These are phyloP conservation scores for Plebejus melissa DNA, from an alignment of 2,888 invertebrate species.

Conservation along the genomic window DNA sequence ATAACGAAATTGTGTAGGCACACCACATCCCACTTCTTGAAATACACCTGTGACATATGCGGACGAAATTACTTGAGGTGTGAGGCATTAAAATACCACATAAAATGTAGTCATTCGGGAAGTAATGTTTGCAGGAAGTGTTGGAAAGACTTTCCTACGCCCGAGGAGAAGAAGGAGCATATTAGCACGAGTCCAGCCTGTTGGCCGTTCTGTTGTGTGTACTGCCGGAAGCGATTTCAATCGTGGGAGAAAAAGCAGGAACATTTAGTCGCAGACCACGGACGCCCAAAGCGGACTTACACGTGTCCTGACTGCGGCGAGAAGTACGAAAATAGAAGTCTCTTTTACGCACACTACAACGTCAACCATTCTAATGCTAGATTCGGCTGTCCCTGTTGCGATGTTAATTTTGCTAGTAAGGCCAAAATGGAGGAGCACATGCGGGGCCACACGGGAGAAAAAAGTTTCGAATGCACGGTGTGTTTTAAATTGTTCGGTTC, in stretches of 20 bases:
- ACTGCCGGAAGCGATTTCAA: conserved; percentile 59
- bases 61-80: conserved; percentile 56
- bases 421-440: conserved; percentile 59
- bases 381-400: conserved; percentile 55
- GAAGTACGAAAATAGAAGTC: conserved; percentile 49
- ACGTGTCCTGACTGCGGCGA: conserved; percentile 57
- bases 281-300: conserved; percentile 46
- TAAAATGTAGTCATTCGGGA: conserved; percentile 54
- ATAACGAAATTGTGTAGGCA: conserved; percentile 58
- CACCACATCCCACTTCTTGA: conserved; percentile 58
- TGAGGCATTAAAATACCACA: conserved; percentile 60
- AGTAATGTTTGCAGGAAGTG: conserved; percentile 58
- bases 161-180: conserved; percentile 53
- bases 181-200: conserved; percentile 51
- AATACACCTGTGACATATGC: conserved; percentile 62
- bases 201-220: conserved; percentile 55
- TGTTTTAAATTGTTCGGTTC: conserved; percentile 73
- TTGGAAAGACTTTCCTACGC: conserved; percentile 54
- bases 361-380: conserved; percentile 55
- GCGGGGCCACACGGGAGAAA: conserved; percentile 71
- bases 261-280: conserved; percentile 53
- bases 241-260: conserved; percentile 62
- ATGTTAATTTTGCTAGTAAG: conserved; percentile 52
- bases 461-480: conserved; percentile 59
- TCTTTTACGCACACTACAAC: conserved; percentile 58